phyloP scores from a whole-genome alignment of 2,888 invertebrate species.

The Drosophila monieri region DNA sequence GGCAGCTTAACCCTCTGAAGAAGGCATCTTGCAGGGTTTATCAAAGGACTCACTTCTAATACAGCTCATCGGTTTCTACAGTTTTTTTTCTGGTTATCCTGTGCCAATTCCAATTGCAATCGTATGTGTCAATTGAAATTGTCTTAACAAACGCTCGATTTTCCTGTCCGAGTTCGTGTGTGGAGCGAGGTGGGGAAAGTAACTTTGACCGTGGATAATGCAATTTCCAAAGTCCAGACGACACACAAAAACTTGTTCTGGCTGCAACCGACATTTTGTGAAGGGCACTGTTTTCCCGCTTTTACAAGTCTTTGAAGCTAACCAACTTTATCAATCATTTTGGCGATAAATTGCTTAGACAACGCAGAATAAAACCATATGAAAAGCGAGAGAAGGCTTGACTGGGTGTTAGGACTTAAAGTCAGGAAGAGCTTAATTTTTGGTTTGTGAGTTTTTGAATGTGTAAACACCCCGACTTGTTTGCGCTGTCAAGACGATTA shows the following conservation, averaged over 20 bases:
- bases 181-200: background rate
- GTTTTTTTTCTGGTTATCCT: conserved; percentile 9
- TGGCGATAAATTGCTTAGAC: conserved; percentile 82
- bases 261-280: conserved; percentile 40
- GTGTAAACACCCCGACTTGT: background rate
- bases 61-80: conserved; percentile 25
- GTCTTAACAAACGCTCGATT: conserved; percentile 53
- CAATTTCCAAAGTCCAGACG: conserved; percentile 39
- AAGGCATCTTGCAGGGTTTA: conserved; percentile 28
- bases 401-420: background rate
- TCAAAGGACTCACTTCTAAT: conserved; percentile 42
- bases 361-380: conserved; percentile 63
- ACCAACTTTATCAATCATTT: conserved; percentile 82
- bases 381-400: background rate
- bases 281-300: conserved; percentile 38
- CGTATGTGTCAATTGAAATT: conserved; percentile 75
- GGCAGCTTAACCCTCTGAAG: conserved; percentile 43
- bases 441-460: background rate
- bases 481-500: conserved; percentile 6
- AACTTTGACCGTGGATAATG: conserved; percentile 63
- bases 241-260: conserved; percentile 40
- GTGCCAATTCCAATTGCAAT: conserved; percentile 63
- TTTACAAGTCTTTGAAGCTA: conserved; percentile 30
- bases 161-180: conserved; percentile 1
- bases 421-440: background rate